Percentiles rank a stretch among this genome's conserved stretches.
These are phyloP conservation scores for Planococcus citri DNA, from an alignment of 1,140 invertebrate genomes.

Conservation along the genomic window DNA sequence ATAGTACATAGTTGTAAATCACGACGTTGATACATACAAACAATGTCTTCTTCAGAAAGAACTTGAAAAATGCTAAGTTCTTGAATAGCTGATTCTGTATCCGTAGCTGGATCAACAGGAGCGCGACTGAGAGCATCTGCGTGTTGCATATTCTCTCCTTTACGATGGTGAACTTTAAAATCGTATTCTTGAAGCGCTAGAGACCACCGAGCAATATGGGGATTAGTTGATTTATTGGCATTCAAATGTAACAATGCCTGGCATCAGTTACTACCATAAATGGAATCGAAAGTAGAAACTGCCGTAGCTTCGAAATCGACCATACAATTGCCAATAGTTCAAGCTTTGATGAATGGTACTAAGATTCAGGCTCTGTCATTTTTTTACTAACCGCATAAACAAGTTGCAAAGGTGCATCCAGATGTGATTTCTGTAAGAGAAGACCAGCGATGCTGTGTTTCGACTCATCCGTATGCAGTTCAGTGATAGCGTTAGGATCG, in stretches of 20 bases:
- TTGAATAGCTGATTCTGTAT: neutral
- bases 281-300: neutral
- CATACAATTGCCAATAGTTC: slow-evolving; percentile 18
- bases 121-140: slow-evolving; percentile 33
- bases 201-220: slow-evolving; percentile 32
- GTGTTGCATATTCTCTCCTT: slow-evolving; percentile 30
- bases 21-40: neutral
- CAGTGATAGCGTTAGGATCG: neutral
- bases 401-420: neutral
- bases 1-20: neutral
- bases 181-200: slow-evolving; percentile 29
- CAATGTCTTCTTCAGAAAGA: neutral
- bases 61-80: neutral
- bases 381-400: slow-evolving; percentile 10
- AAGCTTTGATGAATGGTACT: slow-evolving; percentile 11
- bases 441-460: neutral
- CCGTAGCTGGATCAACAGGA: neutral
- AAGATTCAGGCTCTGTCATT: neutral
- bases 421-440: neutral
- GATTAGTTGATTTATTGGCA: slow-evolving; percentile 26
- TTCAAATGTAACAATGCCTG: neutral
- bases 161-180: slow-evolving; percentile 28
- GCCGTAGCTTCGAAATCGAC: neutral
- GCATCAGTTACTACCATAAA: slow-evolving; percentile 17
- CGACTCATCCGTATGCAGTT: slow-evolving; percentile 19